phyloP scores from a whole-genome alignment of 2,797 vertebrate species.

The Carcharodon carcharias region DNA sequence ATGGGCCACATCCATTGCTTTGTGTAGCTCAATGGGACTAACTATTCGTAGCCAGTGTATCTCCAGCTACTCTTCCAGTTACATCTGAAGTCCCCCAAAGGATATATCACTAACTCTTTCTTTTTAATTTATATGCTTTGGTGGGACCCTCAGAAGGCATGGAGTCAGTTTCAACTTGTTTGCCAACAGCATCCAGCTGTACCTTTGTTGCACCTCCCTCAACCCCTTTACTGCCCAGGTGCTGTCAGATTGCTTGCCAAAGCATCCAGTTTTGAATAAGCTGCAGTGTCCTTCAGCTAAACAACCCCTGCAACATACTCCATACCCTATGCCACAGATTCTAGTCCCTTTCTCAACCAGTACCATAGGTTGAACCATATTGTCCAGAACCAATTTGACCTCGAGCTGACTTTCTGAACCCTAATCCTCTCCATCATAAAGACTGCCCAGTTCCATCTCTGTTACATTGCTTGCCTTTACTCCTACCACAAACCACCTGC shows the following conservation, averaged over 20 bases:
- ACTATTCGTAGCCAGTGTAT: not conserved
- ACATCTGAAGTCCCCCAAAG: not conserved
- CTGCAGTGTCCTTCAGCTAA: not conserved
- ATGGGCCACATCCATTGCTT: not conserved
- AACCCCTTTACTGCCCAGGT: not conserved
- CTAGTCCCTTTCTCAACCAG: not conserved
- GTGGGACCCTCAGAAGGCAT: not conserved
- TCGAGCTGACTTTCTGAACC: not conserved
- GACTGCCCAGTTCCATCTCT: not conserved
- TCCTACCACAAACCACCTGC: not conserved
- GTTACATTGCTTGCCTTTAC: not conserved
- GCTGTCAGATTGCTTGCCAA: not conserved
- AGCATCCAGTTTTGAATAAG: not conserved
- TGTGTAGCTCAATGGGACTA: not conserved
- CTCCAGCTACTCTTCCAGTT: not conserved
- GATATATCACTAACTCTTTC: not conserved
- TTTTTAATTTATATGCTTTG: not conserved
- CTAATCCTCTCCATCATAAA: not conserved
- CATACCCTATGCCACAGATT: not conserved
- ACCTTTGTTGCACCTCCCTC: not conserved
- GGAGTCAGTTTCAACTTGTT: not conserved
- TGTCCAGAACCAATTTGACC: not conserved
- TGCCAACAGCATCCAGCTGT: not conserved
- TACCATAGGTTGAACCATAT: not conserved
- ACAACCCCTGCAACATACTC: not conserved